A percentile compares a stretch with the other conserved stretches of the same genome.
These are phyloP conservation scores for Orycteropus afer DNA, from an alignment of 2,113 vertebrate species.

Conservation along the genomic window DNA sequence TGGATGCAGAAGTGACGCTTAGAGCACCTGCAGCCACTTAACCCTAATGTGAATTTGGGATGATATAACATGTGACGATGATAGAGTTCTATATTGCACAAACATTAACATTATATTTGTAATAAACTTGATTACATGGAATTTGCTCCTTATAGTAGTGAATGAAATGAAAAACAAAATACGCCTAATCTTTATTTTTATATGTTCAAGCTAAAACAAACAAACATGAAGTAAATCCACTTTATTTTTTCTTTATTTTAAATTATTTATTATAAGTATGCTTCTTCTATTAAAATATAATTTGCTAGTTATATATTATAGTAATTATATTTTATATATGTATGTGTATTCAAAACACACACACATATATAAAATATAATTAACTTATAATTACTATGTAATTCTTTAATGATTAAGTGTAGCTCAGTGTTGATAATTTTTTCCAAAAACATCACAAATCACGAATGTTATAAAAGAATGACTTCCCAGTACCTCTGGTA, in stretches of 20 bases:
- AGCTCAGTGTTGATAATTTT: not conserved
- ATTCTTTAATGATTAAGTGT: not conserved
- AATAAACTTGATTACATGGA: not conserved
- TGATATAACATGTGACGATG: not conserved
- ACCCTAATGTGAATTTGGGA: not conserved
- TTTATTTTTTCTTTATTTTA: not conserved
- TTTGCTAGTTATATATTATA: not conserved
- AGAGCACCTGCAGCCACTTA: not conserved
- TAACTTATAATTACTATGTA: not conserved
- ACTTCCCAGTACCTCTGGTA: not conserved
- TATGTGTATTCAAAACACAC: no score
- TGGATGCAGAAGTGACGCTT: not conserved
- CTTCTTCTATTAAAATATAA: constrained; percentile 10
- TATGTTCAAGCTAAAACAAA: not conserved
- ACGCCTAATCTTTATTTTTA: not conserved
- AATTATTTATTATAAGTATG: no score
- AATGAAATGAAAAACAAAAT: not conserved
- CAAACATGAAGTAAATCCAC: not conserved
- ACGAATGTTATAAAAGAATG: not conserved
- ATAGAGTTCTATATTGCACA: not conserved
- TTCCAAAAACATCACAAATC: not conserved
- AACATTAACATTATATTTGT: not conserved
- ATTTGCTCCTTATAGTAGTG: not conserved
- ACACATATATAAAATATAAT: no score
- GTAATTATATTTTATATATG: no score